These are phyloP conservation scores for Cuniculus paca DNA, from an alignment of 2,797 vertebrate species.

Conservation along the genomic window DNA sequence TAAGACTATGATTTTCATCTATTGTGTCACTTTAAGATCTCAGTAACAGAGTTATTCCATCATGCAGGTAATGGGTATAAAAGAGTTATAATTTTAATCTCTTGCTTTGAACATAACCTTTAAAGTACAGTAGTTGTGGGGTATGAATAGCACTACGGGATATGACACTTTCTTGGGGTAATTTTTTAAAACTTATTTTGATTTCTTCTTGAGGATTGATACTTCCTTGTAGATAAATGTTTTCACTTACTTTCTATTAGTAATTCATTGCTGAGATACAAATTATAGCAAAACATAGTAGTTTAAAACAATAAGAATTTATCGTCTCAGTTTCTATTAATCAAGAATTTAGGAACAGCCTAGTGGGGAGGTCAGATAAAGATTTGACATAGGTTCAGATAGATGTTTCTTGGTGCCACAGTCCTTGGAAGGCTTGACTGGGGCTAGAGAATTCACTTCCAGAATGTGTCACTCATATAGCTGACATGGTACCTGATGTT, in stretches of 20 bases:
- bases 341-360: neutral
- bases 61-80: neutral
- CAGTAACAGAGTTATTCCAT: constrained; percentile 11
- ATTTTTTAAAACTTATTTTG: neutral
- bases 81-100: neutral
- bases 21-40: neutral
- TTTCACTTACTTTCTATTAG: constrained; percentile 21
- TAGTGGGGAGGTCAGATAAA: neutral
- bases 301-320: constrained; percentile 2
- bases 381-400: neutral
- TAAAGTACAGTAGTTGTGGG: neutral
- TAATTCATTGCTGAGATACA: neutral
- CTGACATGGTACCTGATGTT: neutral
- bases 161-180: neutral
- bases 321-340: neutral
- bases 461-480: neutral
- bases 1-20: constrained; percentile 17
- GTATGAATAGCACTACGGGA: neutral
- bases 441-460: neutral
- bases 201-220: constrained; percentile 3
- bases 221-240: neutral
- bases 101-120: constrained; percentile 32
- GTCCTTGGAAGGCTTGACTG: neutral
- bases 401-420: neutral
- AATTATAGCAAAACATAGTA: neutral